Conservation (phyloP, 2,113 vertebrate species). For the Clarias gariepinus region DNA sequence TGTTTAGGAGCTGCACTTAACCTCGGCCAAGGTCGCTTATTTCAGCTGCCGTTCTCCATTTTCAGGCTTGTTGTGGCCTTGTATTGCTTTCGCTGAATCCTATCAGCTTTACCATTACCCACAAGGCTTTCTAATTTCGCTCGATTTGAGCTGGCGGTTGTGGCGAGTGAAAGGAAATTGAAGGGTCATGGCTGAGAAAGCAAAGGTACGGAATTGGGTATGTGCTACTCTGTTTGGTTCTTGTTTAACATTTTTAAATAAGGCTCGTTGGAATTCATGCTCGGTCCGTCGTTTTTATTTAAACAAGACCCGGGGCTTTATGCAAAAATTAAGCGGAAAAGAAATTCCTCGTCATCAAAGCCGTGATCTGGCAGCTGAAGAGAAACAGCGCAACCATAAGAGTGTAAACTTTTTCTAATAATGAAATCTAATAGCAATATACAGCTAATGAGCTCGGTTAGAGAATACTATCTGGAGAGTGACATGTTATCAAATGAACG, state of each 20-base stretch:
- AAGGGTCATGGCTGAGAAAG: slow-evolving; percentile 17
- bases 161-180: slow-evolving; percentile 36
- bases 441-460: neutral
- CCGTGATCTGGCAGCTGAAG: neutral
- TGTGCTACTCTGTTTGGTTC: neutral
- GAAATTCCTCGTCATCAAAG: neutral
- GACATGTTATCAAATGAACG: neutral
- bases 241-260: slow-evolving; percentile 31
- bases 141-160: slow-evolving; percentile 39
- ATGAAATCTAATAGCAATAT: slow-evolving; percentile 9
- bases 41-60: slow-evolving; percentile 36
- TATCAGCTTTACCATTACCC: slow-evolving; percentile 53
- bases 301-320: neutral
- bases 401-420: neutral
- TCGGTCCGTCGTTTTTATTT: neutral
- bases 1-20: slow-evolving; percentile 27
- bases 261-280: neutral
- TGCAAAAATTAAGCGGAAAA: neutral
- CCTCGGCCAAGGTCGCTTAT: slow-evolving; percentile 50
- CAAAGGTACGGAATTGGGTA: neutral
- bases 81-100: slow-evolving; percentile 54
- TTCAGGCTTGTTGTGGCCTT: slow-evolving; percentile 45
- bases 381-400: neutral
- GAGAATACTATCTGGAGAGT: neutral
- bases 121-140: slow-evolving; percentile 53